These are phyloP conservation scores for Gallinago undulata DNA, from an alignment of 2,113 vertebrate species.

Conservation along the genomic window DNA sequence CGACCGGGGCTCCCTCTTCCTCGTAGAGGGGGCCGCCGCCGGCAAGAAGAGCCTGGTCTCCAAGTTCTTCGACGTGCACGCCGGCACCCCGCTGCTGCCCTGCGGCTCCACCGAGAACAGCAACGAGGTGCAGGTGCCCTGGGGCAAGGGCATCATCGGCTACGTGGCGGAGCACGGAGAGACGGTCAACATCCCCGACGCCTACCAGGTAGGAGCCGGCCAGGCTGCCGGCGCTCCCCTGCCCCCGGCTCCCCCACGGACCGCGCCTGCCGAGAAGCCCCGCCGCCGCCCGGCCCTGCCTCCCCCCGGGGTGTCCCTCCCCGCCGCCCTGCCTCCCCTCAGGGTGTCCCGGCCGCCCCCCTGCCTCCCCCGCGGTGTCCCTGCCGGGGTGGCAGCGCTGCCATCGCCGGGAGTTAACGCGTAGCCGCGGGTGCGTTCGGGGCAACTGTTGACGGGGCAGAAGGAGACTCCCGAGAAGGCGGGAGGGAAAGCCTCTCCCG, in stretches of 20 bases:
- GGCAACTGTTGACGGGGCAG: not conserved
- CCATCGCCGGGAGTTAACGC: not conserved
- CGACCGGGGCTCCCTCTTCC: constrained; percentile 92
- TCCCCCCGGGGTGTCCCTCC: not conserved
- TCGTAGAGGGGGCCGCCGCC: constrained; percentile 87
- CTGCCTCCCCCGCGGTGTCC: not conserved
- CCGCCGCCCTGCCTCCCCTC: not conserved
- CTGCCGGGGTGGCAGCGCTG: not conserved
- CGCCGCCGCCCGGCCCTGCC: not conserved
- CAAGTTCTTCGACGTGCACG: constrained; percentile 97
- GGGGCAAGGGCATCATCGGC: constrained; percentile 98
- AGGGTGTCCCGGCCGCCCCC: not conserved
- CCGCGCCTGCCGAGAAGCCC: not conserved
- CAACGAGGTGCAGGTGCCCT: constrained; percentile 96
- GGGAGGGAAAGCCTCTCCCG: not conserved
- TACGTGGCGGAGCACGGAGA: constrained; percentile 97
- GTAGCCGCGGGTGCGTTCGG: not conserved
- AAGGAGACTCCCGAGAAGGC: not conserved
- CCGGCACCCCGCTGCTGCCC: constrained; percentile 90
- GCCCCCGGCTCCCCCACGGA: not conserved
- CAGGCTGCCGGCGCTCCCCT: not conserved
- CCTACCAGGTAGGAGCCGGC: constrained; percentile 88
- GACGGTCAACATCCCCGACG: constrained; percentile 96
- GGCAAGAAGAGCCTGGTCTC: constrained; percentile 96
- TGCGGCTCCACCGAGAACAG: constrained; percentile 86